A percentile compares a stretch with the other conserved stretches of the same genome.
Evolutionary conservation across 2,797 vertebrate species (phyloP).

Genomic region (Poecilia gillii): DNA sequence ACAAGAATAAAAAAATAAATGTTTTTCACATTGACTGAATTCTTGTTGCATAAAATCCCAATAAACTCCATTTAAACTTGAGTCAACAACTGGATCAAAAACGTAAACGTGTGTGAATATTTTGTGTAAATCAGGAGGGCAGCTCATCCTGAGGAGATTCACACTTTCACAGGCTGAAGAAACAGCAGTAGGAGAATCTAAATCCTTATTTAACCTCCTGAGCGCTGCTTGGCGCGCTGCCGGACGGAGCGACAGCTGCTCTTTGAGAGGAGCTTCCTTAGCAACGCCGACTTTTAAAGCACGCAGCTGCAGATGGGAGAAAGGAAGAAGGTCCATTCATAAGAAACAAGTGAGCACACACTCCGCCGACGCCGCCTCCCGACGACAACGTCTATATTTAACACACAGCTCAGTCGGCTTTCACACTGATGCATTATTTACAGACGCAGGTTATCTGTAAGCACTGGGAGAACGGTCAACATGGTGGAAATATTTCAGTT

Average conservation of each 20-base stretch:
- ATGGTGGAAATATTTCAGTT: background rate
- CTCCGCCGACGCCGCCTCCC: background rate
- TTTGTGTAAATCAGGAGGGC: too few species aligned
- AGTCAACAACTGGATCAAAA: background rate
- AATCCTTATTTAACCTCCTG: slow-evolving; percentile 1
- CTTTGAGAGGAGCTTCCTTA: slow-evolving; percentile 78
- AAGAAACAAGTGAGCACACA: slow-evolving; percentile 46
- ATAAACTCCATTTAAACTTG: background rate
- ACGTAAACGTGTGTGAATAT: background rate
- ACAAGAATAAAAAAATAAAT: too few species aligned
- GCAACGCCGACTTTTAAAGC: slow-evolving; percentile 65
- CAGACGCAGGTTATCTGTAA: background rate
- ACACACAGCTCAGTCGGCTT: background rate
- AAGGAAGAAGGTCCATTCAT: slow-evolving; percentile 71
- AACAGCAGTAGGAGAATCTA: background rate
- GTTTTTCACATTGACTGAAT: background rate
- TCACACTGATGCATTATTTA: slow-evolving; percentile 29
- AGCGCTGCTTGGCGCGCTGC: slow-evolving; percentile 40
- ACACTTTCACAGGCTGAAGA: slow-evolving; percentile 3
- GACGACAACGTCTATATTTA: slow-evolving; percentile 35
- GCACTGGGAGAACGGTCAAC: background rate
- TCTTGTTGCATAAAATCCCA: background rate
- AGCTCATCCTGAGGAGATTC: slow-evolving; percentile 10
- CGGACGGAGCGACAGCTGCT: slow-evolving; percentile 60
- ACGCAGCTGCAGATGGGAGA: slow-evolving; percentile 71